Percentiles rank a stretch among this genome's conserved stretches.
Evolutionary conservation across 2,113 vertebrate species (phyloP).

Genomic region (Tricholaema leucomelas): DNA sequence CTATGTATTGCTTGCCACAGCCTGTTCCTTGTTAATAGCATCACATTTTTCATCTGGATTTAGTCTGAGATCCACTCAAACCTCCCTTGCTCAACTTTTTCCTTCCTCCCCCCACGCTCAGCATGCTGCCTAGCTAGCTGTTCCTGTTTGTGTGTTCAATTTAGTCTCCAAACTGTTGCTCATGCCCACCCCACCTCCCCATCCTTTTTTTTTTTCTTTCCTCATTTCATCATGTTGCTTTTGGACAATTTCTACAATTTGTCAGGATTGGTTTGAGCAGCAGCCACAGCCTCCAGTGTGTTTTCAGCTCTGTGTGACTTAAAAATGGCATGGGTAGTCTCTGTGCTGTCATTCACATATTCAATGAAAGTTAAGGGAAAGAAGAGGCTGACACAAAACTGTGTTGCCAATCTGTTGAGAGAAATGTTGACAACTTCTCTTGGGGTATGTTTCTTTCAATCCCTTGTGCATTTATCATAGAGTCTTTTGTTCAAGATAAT

Average conservation of each 20-base stretch:
- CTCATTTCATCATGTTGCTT: neutral
- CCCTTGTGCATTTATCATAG: neutral
- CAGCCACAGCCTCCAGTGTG: neutral
- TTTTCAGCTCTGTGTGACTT: neutral
- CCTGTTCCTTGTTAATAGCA: neutral
- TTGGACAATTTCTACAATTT: constrained; percentile 17
- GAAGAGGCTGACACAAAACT: constrained; percentile 1
- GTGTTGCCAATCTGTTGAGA: neutral
- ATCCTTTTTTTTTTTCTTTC: neutral
- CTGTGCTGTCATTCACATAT: neutral
- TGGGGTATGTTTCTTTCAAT: neutral
- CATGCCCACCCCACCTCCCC: no score
- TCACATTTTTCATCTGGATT: constrained; percentile 24
- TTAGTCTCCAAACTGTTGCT: neutral
- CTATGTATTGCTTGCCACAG: neutral
- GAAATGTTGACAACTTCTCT: constrained; percentile 13
- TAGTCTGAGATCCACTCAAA: neutral
- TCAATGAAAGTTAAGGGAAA: neutral
- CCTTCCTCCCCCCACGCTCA: neutral
- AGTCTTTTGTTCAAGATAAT: neutral
- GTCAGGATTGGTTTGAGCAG: neutral
- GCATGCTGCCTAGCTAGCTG: neutral
- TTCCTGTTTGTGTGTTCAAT: neutral
- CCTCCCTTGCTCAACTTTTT: neutral
- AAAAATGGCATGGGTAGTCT: neutral